A percentile compares a stretch with the other conserved stretches of the same genome.
Conservation (phyloP, 2,797 vertebrate genomes). For the Pantherophis vulpinus region DNA sequence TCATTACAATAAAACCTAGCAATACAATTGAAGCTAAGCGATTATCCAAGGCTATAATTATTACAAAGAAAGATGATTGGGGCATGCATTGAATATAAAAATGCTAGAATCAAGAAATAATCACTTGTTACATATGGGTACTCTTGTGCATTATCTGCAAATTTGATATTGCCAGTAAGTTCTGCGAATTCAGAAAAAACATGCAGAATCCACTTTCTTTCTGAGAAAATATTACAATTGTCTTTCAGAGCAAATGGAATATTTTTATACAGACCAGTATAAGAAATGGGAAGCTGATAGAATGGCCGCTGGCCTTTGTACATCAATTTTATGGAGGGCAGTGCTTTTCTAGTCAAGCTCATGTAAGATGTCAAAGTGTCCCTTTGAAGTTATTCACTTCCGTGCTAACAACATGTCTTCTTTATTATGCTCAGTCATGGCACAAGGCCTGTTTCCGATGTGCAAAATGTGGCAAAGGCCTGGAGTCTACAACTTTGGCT, state of each 20-base stretch:
- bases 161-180: background rate
- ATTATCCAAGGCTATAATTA: background rate
- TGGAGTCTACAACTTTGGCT: slow-evolving; percentile 92
- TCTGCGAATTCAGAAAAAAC: background rate
- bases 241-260: background rate
- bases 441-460: slow-evolving; percentile 94
- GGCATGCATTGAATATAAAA: background rate
- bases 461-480: slow-evolving; percentile 86
- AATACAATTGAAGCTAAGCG: background rate
- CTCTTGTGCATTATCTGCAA: background rate
- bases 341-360: background rate
- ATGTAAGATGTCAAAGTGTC: background rate
- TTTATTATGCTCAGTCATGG: slow-evolving; percentile 79
- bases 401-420: background rate
- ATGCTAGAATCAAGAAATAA: background rate
- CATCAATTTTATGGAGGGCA: background rate
- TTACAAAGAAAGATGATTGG: background rate
- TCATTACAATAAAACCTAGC: background rate
- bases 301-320: background rate
- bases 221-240: background rate
- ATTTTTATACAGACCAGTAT: background rate
- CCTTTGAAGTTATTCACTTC: background rate
- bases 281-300: background rate
- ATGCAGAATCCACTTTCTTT: background rate
- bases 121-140: background rate